Base-by-base conservation (phyloP, 2,888 invertebrate genomes). In the Meliscaeva auricollis region DNA sequence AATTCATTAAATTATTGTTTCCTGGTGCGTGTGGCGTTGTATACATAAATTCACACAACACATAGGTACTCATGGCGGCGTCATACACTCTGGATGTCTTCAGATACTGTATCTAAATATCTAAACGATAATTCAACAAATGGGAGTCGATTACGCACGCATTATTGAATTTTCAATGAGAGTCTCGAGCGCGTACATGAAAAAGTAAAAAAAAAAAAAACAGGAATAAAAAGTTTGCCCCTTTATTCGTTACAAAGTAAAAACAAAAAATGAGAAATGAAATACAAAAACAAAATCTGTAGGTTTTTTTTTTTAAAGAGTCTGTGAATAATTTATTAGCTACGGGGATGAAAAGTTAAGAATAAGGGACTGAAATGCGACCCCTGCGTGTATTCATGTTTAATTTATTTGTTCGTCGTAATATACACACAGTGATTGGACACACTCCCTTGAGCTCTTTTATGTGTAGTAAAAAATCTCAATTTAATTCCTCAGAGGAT, bases 111-210 rank as follows among this genome's bases (percentile, higher is more conserved):
- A 60, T 68, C 58, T 44, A 41, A 32, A 26, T 70, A 35, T 46
- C 54, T 26, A 3, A 4, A 46, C 52, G 64, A 75, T 72, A 76
- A 77, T 80, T 81, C 85, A 85, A 81, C 85, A 85, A 85, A 81
- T 85, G 72, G 76, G 73, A 81, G 85, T 85, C 81, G 85, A 85
- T 85, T 85, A 85, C 85, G 85, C 73, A 85, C 81, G 85, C 85
- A 85, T 85, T 85, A 85, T 85, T 85, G 85, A 85, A 85, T 85
- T 81, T 77, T 85, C 77, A 85, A 85, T 81, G 85, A 85, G 84
- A n/a, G 64, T 81, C 17, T 15, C 9, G 20, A 9, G 17, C 6
- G 20, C 44, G 20, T 9, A 54, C 48, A 41, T 46, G 17, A 50
- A 20, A 81, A 56, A 60, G 41, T 38, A 62, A 32, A 52, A 26